These are phyloP conservation scores for Scomber scombrus DNA, from an alignment of 2,113 vertebrate genomes.

Conservation along the genomic window DNA sequence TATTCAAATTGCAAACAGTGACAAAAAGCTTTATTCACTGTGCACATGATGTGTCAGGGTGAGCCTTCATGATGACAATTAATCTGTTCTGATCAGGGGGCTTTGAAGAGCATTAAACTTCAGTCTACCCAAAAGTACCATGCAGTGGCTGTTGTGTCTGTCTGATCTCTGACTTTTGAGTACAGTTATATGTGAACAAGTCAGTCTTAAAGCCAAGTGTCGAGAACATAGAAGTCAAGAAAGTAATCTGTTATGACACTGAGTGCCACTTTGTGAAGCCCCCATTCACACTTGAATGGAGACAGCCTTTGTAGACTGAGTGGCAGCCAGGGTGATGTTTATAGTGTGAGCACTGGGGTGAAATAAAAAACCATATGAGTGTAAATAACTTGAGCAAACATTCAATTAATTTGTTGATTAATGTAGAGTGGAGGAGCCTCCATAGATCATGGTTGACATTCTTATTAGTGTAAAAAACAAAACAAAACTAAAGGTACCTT, in stretches of 20 bases:
- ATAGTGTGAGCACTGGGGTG: background rate
- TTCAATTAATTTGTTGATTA: slow-evolving; percentile 18
- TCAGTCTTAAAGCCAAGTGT: background rate
- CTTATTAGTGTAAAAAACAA: background rate
- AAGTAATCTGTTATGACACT: slow-evolving; percentile 23
- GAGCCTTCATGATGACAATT: slow-evolving; percentile 20
- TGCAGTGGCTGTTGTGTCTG: slow-evolving; percentile 16
- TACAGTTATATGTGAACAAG: background rate
- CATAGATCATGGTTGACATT: background rate
- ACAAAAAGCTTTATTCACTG: background rate
- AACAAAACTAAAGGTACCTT: no score
- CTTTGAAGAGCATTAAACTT: slow-evolving; percentile 55
- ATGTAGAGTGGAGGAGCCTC: background rate
- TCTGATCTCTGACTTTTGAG: background rate
- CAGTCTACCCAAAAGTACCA: slow-evolving; percentile 31
- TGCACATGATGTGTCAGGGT: background rate
- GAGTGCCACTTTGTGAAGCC: slow-evolving; percentile 20
- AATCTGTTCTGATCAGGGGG: slow-evolving; percentile 54
- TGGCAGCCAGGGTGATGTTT: background rate
- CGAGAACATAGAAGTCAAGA: slow-evolving; percentile 8
- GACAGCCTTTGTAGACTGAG: background rate
- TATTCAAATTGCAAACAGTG: slow-evolving; percentile 31
- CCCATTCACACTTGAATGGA: slow-evolving; percentile 20
- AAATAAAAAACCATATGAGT: background rate
- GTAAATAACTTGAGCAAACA: slow-evolving; percentile 2